Conservation (phyloP, 2,113 vertebrate species). For the Circaetus cinerascens region DNA sequence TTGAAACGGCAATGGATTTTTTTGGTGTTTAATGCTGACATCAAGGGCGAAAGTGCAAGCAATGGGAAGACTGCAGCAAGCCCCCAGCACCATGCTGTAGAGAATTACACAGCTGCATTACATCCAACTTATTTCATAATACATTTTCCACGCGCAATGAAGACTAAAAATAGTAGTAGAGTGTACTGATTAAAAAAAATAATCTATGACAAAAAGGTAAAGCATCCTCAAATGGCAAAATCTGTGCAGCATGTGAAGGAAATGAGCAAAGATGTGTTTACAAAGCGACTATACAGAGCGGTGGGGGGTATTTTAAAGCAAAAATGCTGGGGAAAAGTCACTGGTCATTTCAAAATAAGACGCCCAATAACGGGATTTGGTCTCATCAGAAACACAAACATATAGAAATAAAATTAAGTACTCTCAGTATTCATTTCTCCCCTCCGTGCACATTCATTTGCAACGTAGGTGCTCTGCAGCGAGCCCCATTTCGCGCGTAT, state of each 20-base stretch:
- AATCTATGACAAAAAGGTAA: background rate
- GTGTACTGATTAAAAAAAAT: background rate
- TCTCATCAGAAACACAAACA: background rate
- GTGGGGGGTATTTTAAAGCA: background rate
- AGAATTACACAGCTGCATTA: background rate
- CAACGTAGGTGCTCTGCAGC: rapidly evolving
- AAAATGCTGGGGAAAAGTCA: background rate
- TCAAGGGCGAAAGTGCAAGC: background rate
- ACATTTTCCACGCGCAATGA: background rate
- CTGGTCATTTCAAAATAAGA: background rate
- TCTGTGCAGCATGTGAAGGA: background rate
- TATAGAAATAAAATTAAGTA: background rate
- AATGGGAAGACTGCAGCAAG: rapidly evolving
- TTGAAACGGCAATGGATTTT: rapidly evolving
- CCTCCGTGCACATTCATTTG: rapidly evolving
- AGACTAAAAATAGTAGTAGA: background rate
- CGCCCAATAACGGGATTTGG: background rate
- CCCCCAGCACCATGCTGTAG: rapidly evolving
- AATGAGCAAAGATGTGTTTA: background rate
- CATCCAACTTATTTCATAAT: background rate
- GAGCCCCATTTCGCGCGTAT: rapidly evolving
- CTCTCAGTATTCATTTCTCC: rapidly evolving
- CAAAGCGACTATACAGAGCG: rapidly evolving
- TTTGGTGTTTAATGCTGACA: background rate
- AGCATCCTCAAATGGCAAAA: background rate